These are phyloP conservation scores for Watsonalla cultraria DNA, from an alignment of 2,888 invertebrate species.

Conservation along the genomic window DNA sequence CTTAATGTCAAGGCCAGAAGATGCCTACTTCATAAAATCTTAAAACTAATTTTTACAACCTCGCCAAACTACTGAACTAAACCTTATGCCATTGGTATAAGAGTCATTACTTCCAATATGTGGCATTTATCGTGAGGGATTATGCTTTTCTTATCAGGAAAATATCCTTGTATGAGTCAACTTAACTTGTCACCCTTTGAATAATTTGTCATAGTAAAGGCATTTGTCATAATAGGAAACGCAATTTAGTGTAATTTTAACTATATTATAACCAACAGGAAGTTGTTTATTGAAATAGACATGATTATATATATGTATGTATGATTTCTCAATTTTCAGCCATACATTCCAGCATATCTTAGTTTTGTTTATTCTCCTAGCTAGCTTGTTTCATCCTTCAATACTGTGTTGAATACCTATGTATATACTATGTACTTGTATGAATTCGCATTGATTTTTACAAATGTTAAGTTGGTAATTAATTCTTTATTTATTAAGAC, in stretches of 20 bases:
- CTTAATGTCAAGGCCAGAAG: conserved; percentile 56
- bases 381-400: too few species aligned
- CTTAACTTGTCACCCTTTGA: background rate
- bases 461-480: too few species aligned
- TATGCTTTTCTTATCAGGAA: conserved; percentile 1
- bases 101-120: conserved; percentile 12
- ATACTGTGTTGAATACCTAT: too few species aligned
- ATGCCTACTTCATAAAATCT: background rate
- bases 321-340: too few species aligned
- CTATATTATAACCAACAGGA: too few species aligned
- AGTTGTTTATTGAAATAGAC: too few species aligned
- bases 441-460: too few species aligned
- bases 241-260: background rate
- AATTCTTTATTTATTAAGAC: too few species aligned
- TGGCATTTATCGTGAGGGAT: conserved; percentile 2
- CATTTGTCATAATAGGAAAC: background rate
- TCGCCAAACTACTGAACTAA: conserved; percentile 11
- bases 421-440: too few species aligned
- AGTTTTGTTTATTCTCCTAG: too few species aligned
- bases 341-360: too few species aligned
- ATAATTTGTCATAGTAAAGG: background rate
- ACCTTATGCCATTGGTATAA: conserved; percentile 20
- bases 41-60: background rate
- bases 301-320: too few species aligned
- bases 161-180: conserved; percentile 1